A percentile compares a stretch with the other conserved stretches of the same genome.
Evolutionary conservation across 2,888 invertebrate genomes (phyloP).

Genomic region (Phengaris alcon): DNA sequence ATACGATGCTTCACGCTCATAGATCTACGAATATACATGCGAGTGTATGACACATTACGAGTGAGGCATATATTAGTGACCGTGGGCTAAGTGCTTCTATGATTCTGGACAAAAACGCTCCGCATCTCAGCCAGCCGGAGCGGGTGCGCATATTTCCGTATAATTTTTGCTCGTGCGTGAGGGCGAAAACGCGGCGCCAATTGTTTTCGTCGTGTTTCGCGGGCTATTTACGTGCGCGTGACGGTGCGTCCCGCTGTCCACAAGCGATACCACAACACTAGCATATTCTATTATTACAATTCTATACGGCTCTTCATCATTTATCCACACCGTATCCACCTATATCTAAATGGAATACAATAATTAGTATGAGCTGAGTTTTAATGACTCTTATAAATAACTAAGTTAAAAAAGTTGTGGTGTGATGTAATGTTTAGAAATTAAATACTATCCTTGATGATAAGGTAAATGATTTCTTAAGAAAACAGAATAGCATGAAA

Average conservation of each 20-base stretch:
- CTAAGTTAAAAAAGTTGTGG: no score
- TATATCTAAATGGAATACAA: not conserved
- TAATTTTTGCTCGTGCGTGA: slow-evolving; percentile 69
- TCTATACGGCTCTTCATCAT: slow-evolving; percentile 26
- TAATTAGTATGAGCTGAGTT: not conserved
- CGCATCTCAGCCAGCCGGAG: no score
- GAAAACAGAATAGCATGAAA: no score
- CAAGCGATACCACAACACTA: slow-evolving; percentile 57
- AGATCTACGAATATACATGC: no score
- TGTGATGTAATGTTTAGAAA: no score
- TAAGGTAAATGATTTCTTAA: no score
- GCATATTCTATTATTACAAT: slow-evolving; percentile 52
- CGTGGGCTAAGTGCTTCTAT: no score
- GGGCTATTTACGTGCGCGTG: slow-evolving; percentile 71
- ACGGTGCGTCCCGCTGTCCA: slow-evolving; percentile 61
- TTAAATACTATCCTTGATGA: no score
- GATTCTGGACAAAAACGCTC: no score
- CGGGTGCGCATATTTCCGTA: slow-evolving; percentile 56
- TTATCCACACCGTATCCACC: not conserved
- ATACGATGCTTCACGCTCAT: no score
- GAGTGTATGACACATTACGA: no score
- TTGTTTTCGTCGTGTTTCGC: slow-evolving; percentile 78
- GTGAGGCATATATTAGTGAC: no score
- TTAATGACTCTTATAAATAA: not conserved
- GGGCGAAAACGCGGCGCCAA: slow-evolving; percentile 67